phyloP scores from a whole-genome alignment of 2,888 invertebrate species.

The Beris chalybata region DNA sequence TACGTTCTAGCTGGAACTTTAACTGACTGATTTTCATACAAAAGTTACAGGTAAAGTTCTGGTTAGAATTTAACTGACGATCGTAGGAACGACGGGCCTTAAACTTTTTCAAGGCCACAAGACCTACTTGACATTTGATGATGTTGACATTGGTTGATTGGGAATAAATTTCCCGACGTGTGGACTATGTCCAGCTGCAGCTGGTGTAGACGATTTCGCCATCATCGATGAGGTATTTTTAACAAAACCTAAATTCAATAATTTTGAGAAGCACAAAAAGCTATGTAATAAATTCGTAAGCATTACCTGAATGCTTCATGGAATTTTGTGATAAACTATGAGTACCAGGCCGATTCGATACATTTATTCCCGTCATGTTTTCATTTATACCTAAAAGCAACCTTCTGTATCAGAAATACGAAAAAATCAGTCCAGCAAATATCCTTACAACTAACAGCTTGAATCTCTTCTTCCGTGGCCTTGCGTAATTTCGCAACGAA shows the following conservation, averaged over 20 bases:
- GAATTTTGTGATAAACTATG: conserved; percentile 48
- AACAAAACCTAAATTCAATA: conserved; percentile 3
- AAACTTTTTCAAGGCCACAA: background rate
- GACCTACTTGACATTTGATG: conserved; percentile 44
- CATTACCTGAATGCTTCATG: conserved; percentile 41
- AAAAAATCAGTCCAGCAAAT: conserved; percentile 11
- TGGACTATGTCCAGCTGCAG: conserved; percentile 43
- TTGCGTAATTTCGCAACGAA: conserved; percentile 80
- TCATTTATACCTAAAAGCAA: conserved; percentile 26
- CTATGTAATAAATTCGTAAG: no score
- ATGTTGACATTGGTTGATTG: conserved; percentile 45
- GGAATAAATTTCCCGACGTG: conserved; percentile 45
- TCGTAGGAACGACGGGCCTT: no score
- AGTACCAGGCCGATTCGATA: conserved; percentile 39
- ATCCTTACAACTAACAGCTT: conserved; percentile 62
- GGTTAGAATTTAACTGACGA: no score
- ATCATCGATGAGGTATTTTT: conserved; percentile 25
- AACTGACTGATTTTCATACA: no score
- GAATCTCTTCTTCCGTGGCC: conserved; percentile 72
- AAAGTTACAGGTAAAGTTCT: no score
- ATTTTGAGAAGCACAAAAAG: no score
- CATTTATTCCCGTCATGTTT: conserved; percentile 15
- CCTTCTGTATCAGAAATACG: conserved; percentile 41
- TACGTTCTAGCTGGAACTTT: no score
- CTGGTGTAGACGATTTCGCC: conserved; percentile 41